phyloP scores from a whole-genome alignment of 1,140 invertebrate genomes.

The Stegodyphus dumicola region DNA sequence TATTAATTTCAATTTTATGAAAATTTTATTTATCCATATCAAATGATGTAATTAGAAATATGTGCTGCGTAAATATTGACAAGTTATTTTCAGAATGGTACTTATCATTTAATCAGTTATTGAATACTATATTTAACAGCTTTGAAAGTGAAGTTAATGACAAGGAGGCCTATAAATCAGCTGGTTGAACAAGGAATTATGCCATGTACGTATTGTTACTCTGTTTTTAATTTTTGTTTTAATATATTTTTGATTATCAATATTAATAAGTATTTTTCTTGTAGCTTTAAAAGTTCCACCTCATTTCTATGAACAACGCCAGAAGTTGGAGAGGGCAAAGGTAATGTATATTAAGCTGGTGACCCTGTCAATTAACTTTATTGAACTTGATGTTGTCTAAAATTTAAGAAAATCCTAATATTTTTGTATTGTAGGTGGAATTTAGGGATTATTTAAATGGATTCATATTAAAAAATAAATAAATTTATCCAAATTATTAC shows the following conservation, averaged over 20 bases:
- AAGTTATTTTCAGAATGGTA: too few species aligned
- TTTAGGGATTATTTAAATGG: too few species aligned
- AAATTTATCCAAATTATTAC: too few species aligned
- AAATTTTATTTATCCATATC: neutral
- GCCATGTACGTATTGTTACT: slow-evolving; percentile 88
- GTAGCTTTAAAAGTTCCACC: slow-evolving; percentile 92
- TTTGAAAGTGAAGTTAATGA: slow-evolving; percentile 95
- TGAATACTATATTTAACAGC: slow-evolving; percentile 16
- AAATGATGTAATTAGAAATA: too few species aligned
- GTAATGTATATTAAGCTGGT: slow-evolving; percentile 4
- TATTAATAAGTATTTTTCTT: slow-evolving; percentile 64
- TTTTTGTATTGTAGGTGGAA: too few species aligned
- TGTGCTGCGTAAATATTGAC: too few species aligned
- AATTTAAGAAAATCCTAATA: too few species aligned
- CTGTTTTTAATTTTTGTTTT: slow-evolving; percentile 1
- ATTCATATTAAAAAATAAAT: too few species aligned
- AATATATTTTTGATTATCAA: neutral
- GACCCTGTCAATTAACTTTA: too few species aligned
- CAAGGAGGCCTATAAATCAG: slow-evolving; percentile 92
- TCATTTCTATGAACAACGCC: slow-evolving; percentile 92
- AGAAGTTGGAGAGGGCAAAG: slow-evolving; percentile 87
- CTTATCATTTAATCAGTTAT: too few species aligned
- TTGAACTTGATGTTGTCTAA: too few species aligned
- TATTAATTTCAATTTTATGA: neutral
- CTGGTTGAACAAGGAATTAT: slow-evolving; percentile 97